Evolutionary conservation across 2,113 vertebrate genomes (phyloP), one percentile per base, ranked within the genome.

Genomic region (Podarcis muralis): DNA sequence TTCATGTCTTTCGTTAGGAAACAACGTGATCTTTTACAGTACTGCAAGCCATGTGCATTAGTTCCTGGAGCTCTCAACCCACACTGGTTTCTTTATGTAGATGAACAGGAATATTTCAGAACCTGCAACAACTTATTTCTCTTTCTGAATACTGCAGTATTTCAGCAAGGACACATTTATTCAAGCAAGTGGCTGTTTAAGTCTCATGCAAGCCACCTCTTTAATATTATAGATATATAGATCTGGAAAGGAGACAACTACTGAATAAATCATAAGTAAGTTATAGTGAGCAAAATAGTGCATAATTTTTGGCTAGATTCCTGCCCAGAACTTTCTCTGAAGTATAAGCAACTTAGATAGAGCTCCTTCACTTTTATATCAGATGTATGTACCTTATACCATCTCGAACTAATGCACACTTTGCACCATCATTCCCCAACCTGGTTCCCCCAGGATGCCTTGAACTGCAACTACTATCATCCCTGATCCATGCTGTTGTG

Each of bases 31-130:
- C 71, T 81, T 82, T 82, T 48, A 86, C 72, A 71, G 9, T 59
- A 69, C 62, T 4, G 30, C 71, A 86, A 77, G 48, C 78, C 23
- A n/a, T 22, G 6, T 53, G 11, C 40, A 66, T 6, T 71, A 68
- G 40, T 18, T 69, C 43, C 18, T 81, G 27, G 62, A 71, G 12
- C 40, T 25, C 12, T 23, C 15, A 48, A 40, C 40, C 59, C 35
- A 77, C 78, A 76, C 84, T 77, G 25, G 59, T n/a, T 82, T 75
- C 84, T 86, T 90, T 77, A 82, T 90, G 65, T 69, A 66, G 40
- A 40, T 76, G 27, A n/a, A 59, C 18, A 68, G 79, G 25, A 90
- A 53, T 15, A 27, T 22, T 32, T 11, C 62, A 76, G 35, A 66
- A 20, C 25, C 74, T 1, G 78, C 59, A 76, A 53, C 22, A 68